Percentiles rank a stretch among this genome's conserved stretches.
Conservation (phyloP, 64 coral and sea anemone species). For the Cladopsammia gracilis region DNA sequence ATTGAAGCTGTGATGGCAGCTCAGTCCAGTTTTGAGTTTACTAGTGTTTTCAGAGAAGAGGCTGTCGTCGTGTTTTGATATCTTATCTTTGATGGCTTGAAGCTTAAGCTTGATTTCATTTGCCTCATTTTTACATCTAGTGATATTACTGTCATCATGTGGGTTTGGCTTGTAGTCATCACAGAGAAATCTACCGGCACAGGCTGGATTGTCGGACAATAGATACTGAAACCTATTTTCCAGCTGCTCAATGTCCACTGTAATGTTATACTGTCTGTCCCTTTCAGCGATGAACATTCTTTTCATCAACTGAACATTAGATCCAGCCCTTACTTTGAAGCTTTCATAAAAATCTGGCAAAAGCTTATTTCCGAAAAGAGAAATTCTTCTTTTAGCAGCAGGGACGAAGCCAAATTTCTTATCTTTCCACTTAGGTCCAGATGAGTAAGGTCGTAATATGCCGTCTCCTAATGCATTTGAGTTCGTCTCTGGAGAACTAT, state of each 20-base stretch:
- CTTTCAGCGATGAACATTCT: constrained; percentile 57
- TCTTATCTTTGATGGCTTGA: constrained; percentile 51
- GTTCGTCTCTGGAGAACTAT: not conserved
- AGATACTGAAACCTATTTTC: constrained; percentile 67
- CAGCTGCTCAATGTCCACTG: constrained; percentile 33
- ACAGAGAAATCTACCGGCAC: constrained; percentile 12
- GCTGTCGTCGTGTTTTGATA: constrained; percentile 60
- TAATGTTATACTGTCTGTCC: constrained; percentile 55
- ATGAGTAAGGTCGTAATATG: constrained; percentile 36
- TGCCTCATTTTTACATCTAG: constrained; percentile 60
- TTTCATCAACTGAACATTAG: constrained; percentile 54
- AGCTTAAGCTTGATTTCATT: constrained; percentile 51
- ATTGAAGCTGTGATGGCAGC: constrained; percentile 50
- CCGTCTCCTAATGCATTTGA: constrained; percentile 1
- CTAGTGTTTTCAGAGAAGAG: constrained; percentile 52
- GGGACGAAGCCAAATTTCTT: constrained; percentile 48
- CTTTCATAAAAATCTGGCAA: constrained; percentile 54
- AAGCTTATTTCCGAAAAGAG: constrained; percentile 1
- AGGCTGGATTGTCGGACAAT: constrained; percentile 35
- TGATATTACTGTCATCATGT: constrained; percentile 74
- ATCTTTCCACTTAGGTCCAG: constrained; percentile 56
- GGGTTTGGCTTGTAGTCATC: constrained; percentile 58
- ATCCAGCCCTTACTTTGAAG: constrained; percentile 65
- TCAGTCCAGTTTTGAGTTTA: constrained; percentile 62
- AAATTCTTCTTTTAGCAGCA: constrained; percentile 7